phyloP scores from a whole-genome alignment of 2,888 invertebrate species.

The Phania funesta region DNA sequence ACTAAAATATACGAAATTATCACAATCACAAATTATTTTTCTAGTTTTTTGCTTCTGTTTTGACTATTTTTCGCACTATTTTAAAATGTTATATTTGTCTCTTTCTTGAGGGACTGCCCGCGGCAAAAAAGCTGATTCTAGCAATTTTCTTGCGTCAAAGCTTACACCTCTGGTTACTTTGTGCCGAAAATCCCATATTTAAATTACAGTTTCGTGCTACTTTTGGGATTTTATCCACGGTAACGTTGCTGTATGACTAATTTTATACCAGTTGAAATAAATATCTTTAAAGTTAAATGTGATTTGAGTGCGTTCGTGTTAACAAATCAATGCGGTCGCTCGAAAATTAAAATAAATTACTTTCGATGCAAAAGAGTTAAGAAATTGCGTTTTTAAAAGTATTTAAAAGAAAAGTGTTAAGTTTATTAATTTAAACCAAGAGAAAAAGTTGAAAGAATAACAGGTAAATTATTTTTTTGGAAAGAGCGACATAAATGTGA shows the following conservation, averaged over 20 bases:
- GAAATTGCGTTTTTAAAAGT: conserved; percentile 3
- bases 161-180: too few relatives aligned
- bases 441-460: conserved; percentile 34
- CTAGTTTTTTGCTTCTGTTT: too few relatives aligned
- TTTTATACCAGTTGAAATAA: conserved; percentile 38
- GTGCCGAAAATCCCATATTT: too few relatives aligned
- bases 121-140: too few relatives aligned
- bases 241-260: conserved; percentile 36
- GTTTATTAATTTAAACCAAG: neutral
- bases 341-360: conserved; percentile 25
- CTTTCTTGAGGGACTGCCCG: too few relatives aligned
- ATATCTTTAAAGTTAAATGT: conserved; percentile 50
- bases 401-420: conserved; percentile 20
- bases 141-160: too few relatives aligned
- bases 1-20: too few relatives aligned
- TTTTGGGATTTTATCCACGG: conserved; percentile 16
- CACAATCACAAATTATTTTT: too few relatives aligned
- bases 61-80: too few relatives aligned
- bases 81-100: too few relatives aligned
- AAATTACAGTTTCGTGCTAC: too few relatives aligned
- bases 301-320: conserved; percentile 54
- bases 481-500: conserved; percentile 55
- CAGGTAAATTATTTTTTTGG: conserved; percentile 41
- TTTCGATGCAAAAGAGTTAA: conserved; percentile 16
- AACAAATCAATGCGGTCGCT: conserved; percentile 59